Evolutionary conservation across 2,888 invertebrate species (phyloP), one percentile per base, ranked within the genome.

Genomic region (Nemotelus pantherinus): DNA sequence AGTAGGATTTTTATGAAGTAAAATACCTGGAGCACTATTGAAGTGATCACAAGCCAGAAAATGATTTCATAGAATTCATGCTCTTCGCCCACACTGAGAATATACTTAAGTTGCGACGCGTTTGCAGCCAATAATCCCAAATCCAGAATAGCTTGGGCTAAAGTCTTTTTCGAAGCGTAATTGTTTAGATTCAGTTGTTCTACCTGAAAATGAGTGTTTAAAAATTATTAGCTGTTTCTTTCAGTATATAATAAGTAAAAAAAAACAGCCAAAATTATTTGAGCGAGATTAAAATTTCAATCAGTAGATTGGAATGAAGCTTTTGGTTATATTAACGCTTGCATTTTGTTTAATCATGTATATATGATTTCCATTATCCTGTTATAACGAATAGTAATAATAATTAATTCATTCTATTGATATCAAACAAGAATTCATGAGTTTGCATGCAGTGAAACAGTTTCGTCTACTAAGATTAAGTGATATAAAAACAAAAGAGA

Each of bases 141-240:
- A 67, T 81, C 80, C 5, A 81, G 53, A 74, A 81, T 78, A 5
- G 79, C 81, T 77, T 81, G 81, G 5, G 81, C 81, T 5, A 81
- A 63, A 2, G 81, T 78, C 44, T 81, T 81, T 41, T 77, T 79
- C 2, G 81, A 71, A 9, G 81, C 80, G 76, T 81, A 81, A 2
- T 60, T 78, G 77, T 81, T 81, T 6, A 79, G 25, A 76, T 81
- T 77, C 10, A 81, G 57, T 41, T 74, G 72, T 7, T 55, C 7
- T 55, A 80, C 39, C 80, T 79, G 75, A 25, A 79, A 79, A 47
- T 58, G n/a, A 25, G 25, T 0, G 25, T 25, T 25, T 1, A 25
- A 25, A 25, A 25, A 25, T 25, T 25, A 25, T 10, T 53, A 53
- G 7, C 2, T 53, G 53, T 10, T 2, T 10, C 2, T 53, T 53